A percentile compares a stretch with the other conserved stretches of the same genome.
Conservation (phyloP, 2,797 vertebrate species). For the Gila robusta region DNA sequence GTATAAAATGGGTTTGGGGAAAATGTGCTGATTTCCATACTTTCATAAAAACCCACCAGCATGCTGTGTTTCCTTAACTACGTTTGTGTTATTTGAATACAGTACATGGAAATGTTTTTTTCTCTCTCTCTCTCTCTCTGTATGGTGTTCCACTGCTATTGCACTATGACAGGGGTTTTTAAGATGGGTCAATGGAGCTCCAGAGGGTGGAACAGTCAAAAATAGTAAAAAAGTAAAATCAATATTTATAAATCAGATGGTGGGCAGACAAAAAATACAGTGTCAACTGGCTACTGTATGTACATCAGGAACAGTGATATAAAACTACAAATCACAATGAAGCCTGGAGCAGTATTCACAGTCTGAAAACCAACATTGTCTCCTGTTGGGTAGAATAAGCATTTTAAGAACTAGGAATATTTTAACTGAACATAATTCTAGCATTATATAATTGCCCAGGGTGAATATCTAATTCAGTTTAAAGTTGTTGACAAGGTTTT, state of each 20-base stretch:
- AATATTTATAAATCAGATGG: not conserved
- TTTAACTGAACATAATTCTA: constrained; percentile 59
- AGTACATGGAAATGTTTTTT: not conserved
- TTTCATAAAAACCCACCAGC: not conserved
- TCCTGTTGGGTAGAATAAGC: constrained; percentile 64
- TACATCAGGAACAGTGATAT: not conserved
- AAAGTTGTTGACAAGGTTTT: constrained; percentile 44
- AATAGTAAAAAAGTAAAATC: not conserved
- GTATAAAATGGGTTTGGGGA: not conserved
- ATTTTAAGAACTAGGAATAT: constrained; percentile 57
- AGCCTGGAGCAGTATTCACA: constrained; percentile 45
- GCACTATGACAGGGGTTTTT: not conserved
- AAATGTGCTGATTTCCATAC: constrained; percentile 6
- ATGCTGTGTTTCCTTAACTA: not conserved
- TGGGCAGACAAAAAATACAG: not conserved
- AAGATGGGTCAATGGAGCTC: not conserved
- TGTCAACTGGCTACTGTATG: no score
- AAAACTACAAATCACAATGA: not conserved
- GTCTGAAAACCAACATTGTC: constrained; percentile 53
- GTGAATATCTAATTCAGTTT: constrained; percentile 48
- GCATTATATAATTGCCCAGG: constrained; percentile 39
- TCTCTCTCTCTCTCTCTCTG: not conserved
- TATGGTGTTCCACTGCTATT: not conserved
- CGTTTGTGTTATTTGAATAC: not conserved
- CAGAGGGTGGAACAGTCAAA: not conserved